Conservation (phyloP, 2,888 invertebrate genomes). For the Lathronympha strigana region DNA sequence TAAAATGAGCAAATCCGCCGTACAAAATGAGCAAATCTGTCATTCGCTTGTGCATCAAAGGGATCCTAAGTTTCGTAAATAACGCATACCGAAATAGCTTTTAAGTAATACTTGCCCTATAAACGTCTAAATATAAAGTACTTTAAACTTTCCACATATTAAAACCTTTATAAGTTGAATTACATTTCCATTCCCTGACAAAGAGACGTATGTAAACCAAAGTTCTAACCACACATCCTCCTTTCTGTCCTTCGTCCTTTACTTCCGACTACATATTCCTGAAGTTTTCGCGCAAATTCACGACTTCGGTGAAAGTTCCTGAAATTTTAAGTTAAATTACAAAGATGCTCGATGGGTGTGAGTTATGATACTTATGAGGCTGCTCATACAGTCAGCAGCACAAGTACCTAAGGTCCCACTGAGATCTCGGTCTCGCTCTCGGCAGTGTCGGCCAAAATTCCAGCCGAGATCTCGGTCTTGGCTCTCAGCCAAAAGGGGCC, state of each 20-base stretch:
- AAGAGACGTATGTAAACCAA: not conserved
- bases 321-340: constrained; percentile 37
- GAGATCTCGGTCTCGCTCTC: no score
- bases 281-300: constrained; percentile 31
- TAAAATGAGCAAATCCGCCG: no score
- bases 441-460: no score
- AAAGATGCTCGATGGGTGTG: constrained; percentile 12
- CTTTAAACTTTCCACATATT: constrained; percentile 29
- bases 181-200: constrained; percentile 12
- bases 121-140: not conserved
- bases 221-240: not conserved
- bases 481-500: no score
- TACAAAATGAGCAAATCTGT: no score
- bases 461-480: no score
- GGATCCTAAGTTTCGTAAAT: no score
- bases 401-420: no score
- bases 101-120: not conserved
- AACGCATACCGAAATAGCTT: no score
- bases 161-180: constrained; percentile 36
- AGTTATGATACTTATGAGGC: constrained; percentile 6
- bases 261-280: not conserved
- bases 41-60: no score
- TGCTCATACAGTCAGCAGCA: no score
- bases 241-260: not conserved
- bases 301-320: constrained; percentile 26